phyloP scores from a whole-genome alignment of 2,113 vertebrate genomes.

The Alosa alosa region DNA sequence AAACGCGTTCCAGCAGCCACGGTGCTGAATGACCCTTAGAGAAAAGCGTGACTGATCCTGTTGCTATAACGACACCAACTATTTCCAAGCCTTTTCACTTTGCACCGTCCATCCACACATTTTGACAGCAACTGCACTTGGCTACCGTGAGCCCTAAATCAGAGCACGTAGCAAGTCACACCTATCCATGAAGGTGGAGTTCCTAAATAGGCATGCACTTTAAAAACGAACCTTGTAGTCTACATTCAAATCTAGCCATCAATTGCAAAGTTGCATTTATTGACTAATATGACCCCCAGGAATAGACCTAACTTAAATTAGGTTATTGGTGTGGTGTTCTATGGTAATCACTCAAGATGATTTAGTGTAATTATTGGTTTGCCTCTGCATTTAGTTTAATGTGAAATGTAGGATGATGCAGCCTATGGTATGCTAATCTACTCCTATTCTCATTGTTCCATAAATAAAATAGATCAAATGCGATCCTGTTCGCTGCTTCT shows the following conservation, averaged over 20 bases:
- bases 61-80: conserved; percentile 83
- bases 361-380: neutral
- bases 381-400: neutral
- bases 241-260: neutral
- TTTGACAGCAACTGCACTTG: conserved; percentile 1
- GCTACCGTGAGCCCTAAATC: neutral
- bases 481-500: neutral
- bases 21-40: conserved; percentile 74
- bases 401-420: neutral
- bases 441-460: neutral
- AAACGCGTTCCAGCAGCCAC: conserved; percentile 66
- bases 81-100: conserved; percentile 67
- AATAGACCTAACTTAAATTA: neutral
- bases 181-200: neutral
- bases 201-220: neutral
- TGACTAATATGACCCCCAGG: neutral
- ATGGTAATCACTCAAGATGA: neutral
- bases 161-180: neutral
- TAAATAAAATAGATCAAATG: conserved; percentile 4
- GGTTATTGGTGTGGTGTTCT: neutral
- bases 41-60: conserved; percentile 72
- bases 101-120: conserved; percentile 34
- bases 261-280: neutral
- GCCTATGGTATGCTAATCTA: neutral
- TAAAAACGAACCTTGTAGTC: neutral